Base-by-base conservation (phyloP, 2,113 vertebrate species). In the Numida meleagris region DNA sequence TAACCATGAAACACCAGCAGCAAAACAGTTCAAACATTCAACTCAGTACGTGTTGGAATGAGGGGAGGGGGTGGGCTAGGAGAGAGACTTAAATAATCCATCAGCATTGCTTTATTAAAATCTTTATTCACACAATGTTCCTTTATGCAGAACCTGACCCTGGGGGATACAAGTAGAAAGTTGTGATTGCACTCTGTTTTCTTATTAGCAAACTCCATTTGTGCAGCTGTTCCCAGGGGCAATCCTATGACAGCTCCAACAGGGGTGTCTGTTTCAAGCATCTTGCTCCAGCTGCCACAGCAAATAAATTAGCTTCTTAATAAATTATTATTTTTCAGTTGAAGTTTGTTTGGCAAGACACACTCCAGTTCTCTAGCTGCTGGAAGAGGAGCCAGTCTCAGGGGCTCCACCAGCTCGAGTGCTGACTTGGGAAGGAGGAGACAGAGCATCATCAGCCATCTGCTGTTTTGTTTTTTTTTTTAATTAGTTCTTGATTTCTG, bases 91-190 rank as follows among this genome's bases (percentile, higher is more conserved):
- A 93, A 82, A 94, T 77, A 89, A 94, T 80, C 92, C 78, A 68
- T 63, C 71, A 63, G 2, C 46, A 73, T 93, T 89, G 92, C 86
- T 96, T 97, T 97, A 98, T 96, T 97, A 98, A 98, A 98, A 98
- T 96, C 93, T 98, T 98, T 98, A 98, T 98, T 98, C 91, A 93
- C 94, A 95, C 94, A 90, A 95, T 66, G 91, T 95, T 96, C 92
- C 90, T 95, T 95, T 95, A 94, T 93, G 86, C n/a, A 59, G 97
- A 95, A 95, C 73, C 74, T 88, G 93, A 96, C 95, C 93, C 96
- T 13, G 23, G 59, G 91, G 95, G 92, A 97, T 94, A 96, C 86
- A 95, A 95, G 90, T 55, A 97, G 93, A 96, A 89, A 96, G 86
- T 89, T 81, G 66, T 59, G 81, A 94, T 82, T 72, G 85, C 42